Conservation (phyloP, 2,888 invertebrate genomes). For the Folsomia manolachei region DNA sequence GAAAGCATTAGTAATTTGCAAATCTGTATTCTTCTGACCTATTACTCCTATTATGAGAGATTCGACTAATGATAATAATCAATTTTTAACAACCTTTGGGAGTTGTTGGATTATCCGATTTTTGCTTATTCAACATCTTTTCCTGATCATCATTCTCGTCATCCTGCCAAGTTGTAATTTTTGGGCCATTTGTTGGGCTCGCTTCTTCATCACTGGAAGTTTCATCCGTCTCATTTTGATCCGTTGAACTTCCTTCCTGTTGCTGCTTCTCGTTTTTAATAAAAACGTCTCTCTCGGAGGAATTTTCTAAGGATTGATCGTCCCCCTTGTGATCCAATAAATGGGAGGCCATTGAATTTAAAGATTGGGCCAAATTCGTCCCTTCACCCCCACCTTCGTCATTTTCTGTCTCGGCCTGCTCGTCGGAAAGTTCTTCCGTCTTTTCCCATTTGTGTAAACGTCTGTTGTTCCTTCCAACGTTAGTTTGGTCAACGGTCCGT, state of each 20-base stretch:
- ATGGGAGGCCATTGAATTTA: constrained; percentile 45
- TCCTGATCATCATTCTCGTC: constrained; percentile 22
- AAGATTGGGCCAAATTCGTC: constrained; percentile 42
- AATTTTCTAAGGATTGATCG: constrained; percentile 45
- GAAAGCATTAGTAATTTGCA: no score
- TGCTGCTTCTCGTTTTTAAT: constrained; percentile 36
- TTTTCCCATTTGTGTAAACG: constrained; percentile 41
- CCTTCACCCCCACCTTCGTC: constrained; percentile 37
- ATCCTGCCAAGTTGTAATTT: constrained; percentile 18
- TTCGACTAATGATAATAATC: no score
- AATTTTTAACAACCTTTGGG: no score
- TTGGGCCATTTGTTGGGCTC: constrained; percentile 8
- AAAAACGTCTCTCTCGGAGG: constrained; percentile 47
- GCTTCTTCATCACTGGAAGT: constrained; percentile 35
- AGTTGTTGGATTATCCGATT: constrained; percentile 42
- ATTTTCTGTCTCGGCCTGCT: constrained; percentile 27
- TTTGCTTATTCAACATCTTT: constrained; percentile 23
- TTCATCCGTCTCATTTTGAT: constrained; percentile 33
- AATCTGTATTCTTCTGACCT: no score
- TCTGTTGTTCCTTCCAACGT: constrained; percentile 30
- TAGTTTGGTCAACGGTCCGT: constrained; percentile 41
- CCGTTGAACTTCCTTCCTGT: constrained; percentile 24
- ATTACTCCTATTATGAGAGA: no score
- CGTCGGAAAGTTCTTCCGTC: constrained; percentile 26
- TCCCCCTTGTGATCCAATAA: constrained; percentile 34